Evolutionary conservation across 2,888 invertebrate genomes (phyloP).

Genomic region (Archips xylosteana): DNA sequence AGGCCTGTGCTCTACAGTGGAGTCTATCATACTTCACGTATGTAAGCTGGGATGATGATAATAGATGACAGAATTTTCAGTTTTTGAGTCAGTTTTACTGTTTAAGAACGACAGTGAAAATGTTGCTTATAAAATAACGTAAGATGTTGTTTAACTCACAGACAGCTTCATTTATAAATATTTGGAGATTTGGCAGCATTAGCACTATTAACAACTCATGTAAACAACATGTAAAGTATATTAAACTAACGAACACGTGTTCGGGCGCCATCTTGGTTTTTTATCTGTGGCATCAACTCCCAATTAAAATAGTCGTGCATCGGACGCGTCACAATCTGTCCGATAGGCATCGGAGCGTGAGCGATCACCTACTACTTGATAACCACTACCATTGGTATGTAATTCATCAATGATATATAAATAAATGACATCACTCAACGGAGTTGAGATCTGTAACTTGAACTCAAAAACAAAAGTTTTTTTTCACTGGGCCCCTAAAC

Average conservation of each 20-base stretch:
- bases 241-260: conserved; percentile 67
- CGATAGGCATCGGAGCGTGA: conserved; percentile 78
- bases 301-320: conserved; percentile 86
- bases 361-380: conserved; percentile 71
- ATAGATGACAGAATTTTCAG: no score
- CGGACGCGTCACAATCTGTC: conserved; percentile 79
- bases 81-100: no score
- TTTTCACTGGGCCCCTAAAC: neutral
- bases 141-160: neutral
- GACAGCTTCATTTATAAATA: neutral
- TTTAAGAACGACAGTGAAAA: no score
- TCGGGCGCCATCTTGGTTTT: conserved; percentile 74
- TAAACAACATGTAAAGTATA: conserved; percentile 23
- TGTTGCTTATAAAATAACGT: no score
- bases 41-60: no score
- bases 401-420: conserved; percentile 31
- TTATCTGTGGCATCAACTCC: conserved; percentile 76
- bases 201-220: neutral
- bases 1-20: no score
- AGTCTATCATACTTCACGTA: no score
- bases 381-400: conserved; percentile 48
- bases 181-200: neutral
- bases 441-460: neutral
- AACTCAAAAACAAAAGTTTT: neutral
- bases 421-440: conserved; percentile 4